Evolutionary conservation across 2,113 vertebrate genomes (phyloP).

Genomic region (Chlorodrepanis virens): DNA sequence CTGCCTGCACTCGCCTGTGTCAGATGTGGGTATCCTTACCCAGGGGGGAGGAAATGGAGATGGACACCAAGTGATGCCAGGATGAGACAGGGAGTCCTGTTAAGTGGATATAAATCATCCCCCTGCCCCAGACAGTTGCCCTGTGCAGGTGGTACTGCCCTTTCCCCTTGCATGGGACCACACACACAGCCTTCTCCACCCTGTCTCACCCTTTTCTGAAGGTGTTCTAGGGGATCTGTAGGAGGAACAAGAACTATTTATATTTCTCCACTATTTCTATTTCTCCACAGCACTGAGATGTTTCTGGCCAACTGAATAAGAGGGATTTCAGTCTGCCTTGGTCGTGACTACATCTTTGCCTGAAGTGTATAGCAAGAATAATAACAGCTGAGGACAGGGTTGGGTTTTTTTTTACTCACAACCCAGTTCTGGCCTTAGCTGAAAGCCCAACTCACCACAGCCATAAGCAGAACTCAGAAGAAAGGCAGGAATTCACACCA

Average conservation of each 20-base stretch:
- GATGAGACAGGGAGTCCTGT: background rate
- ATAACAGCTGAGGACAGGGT: background rate
- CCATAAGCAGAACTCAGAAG: background rate
- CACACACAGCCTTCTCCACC: background rate
- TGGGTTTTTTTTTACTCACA: background rate
- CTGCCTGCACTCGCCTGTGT: background rate
- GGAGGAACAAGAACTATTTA: background rate
- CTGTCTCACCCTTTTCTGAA: background rate
- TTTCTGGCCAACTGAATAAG: background rate
- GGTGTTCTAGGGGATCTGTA: accelerated
- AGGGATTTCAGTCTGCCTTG: background rate
- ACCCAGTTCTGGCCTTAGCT: background rate
- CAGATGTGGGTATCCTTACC: background rate
- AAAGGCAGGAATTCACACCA: background rate
- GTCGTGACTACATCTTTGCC: background rate
- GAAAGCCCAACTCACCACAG: background rate
- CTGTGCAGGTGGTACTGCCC: accelerated
- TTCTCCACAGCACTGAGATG: background rate
- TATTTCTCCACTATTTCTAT: background rate
- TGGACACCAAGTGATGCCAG: background rate
- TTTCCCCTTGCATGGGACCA: background rate
- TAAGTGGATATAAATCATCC: background rate
- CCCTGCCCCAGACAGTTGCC: accelerated
- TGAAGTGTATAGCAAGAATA: background rate
- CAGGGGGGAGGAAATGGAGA: background rate